These are phyloP conservation scores for Pelvicachromis taeniatus DNA, from an alignment of 2,113 vertebrate genomes.

Conservation along the genomic window DNA sequence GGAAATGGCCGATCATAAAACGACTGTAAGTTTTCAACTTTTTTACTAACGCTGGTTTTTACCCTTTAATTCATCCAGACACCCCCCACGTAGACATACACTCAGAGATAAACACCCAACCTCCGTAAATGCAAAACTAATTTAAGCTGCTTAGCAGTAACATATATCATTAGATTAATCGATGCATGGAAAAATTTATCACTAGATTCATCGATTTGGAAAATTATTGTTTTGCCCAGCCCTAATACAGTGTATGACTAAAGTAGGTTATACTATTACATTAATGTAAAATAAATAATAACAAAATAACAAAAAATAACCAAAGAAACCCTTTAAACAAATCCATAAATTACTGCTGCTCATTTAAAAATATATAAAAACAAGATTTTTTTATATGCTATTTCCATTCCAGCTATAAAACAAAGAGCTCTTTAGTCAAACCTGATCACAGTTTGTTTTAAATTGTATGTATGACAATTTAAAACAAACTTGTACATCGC, in stretches of 20 bases:
- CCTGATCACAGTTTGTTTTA: background rate
- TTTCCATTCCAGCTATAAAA: background rate
- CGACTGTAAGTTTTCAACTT: too few species aligned
- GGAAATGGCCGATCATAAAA: too few species aligned
- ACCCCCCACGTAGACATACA: too few species aligned
- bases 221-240: too few species aligned
- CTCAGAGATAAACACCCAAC: too few species aligned
- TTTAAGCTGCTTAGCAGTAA: too few species aligned
- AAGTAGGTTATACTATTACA: background rate
- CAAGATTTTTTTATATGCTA: background rate
- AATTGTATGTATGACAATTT: background rate
- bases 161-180: too few species aligned
- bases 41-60: too few species aligned
- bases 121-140: too few species aligned
- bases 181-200: too few species aligned
- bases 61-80: too few species aligned
- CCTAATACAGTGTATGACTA: accelerated
- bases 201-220: too few species aligned
- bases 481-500: background rate
- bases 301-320: background rate
- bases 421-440: background rate
- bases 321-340: background rate
- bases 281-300: background rate
- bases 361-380: accelerated
- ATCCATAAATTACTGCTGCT: background rate